Conservation (phyloP, 2,113 vertebrate species). For the Seriola rivoliana region DNA sequence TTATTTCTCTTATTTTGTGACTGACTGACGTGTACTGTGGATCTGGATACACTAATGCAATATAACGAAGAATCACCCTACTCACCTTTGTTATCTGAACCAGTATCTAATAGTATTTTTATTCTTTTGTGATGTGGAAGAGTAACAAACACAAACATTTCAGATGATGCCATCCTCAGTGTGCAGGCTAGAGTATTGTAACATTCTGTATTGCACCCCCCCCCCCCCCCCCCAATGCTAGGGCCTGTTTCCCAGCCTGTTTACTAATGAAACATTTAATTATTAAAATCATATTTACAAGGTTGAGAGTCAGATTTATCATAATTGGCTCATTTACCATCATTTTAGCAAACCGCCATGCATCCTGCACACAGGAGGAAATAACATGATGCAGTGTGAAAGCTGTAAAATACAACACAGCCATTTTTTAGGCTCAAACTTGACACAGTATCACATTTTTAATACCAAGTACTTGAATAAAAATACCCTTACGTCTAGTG, state of each 20-base stretch:
- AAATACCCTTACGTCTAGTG: neutral
- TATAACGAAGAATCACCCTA: too few relatives aligned
- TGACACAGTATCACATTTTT: neutral
- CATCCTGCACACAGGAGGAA: neutral
- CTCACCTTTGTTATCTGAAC: neutral
- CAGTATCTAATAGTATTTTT: too few relatives aligned
- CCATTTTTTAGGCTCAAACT: neutral
- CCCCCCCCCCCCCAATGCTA: too few relatives aligned
- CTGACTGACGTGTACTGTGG: neutral
- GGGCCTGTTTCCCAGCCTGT: neutral
- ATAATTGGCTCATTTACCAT: neutral
- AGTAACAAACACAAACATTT: too few relatives aligned
- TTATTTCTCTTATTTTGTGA: too few relatives aligned
- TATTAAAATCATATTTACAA: neutral
- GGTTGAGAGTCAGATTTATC: constrained; percentile 10
- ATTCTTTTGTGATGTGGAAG: too few relatives aligned
- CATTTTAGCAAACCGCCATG: constrained; percentile 3
- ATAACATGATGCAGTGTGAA: neutral
- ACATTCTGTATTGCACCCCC: too few relatives aligned
- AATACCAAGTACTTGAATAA: neutral
- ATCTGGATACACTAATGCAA: neutral
- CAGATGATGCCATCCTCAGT: too few relatives aligned
- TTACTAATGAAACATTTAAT: neutral
- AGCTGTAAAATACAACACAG: neutral
- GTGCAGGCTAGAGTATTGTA: too few relatives aligned